These are phyloP conservation scores for Rhyacophila brunnea DNA, from an alignment of 1,140 invertebrate species.

Conservation along the genomic window DNA sequence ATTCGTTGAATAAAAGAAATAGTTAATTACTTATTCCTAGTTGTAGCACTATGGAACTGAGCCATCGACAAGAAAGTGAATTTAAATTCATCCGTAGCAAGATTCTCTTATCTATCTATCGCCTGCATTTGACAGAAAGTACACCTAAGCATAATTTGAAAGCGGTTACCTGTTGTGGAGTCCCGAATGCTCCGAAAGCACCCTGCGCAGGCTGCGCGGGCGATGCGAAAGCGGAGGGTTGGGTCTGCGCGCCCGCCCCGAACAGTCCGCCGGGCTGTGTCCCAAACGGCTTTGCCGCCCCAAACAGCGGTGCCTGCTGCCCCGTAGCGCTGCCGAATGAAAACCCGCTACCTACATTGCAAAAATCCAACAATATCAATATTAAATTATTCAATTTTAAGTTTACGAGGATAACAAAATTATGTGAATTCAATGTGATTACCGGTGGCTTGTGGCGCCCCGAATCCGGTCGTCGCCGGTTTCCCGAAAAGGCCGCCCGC, in stretches of 20 bases:
- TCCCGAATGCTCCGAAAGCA: constrained; percentile 42
- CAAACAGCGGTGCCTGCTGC: constrained; percentile 48
- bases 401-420: no score
- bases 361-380: background rate
- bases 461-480: constrained; percentile 49
- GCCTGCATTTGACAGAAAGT: no score
- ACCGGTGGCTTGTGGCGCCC: constrained; percentile 42
- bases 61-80: no score
- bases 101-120: no score
- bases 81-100: no score
- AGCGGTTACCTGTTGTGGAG: constrained; percentile 27
- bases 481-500: constrained; percentile 57
- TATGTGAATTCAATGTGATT: no score
- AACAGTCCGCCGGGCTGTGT: constrained; percentile 49
- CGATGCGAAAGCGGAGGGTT: constrained; percentile 44
- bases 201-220: constrained; percentile 40
- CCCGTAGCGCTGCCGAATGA: constrained; percentile 49
- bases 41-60: no score
- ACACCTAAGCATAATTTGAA: no score
- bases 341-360: constrained; percentile 39
- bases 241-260: constrained; percentile 41
- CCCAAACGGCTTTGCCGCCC: constrained; percentile 56
- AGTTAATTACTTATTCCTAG: no score
- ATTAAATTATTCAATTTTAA: no score
- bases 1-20: no score